Conservation (phyloP, 1,140 invertebrate genomes). For the Vollenhovia emeryi region DNA sequence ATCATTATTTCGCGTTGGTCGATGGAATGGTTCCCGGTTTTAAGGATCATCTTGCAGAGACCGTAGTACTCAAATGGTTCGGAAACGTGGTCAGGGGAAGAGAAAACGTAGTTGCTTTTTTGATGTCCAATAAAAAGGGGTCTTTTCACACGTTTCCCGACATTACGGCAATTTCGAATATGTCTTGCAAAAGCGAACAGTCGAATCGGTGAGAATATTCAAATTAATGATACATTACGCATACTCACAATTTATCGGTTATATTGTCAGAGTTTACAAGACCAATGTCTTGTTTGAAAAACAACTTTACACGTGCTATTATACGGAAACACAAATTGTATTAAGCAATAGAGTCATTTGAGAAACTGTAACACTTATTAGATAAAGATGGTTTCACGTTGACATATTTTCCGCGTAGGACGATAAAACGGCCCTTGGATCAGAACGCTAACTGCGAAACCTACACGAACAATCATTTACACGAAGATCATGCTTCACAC, state of each 20-base stretch:
- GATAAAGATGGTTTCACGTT: not conserved
- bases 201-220: slow-evolving; percentile 41
- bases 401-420: slow-evolving; percentile 8
- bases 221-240: not conserved
- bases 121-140: slow-evolving; percentile 73
- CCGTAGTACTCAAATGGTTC: slow-evolving; percentile 81
- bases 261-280: not conserved
- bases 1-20: slow-evolving; percentile 76
- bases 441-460: not conserved
- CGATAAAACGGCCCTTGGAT: not conserved
- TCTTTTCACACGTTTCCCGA: slow-evolving; percentile 73
- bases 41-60: slow-evolving; percentile 73
- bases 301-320: not conserved
- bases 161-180: slow-evolving; percentile 66
- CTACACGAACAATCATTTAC: not conserved
- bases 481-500: not conserved
- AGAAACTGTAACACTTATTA: not conserved
- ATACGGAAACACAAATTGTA: not conserved
- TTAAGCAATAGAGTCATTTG: slow-evolving; percentile 26
- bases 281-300: not conserved
- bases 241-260: not conserved
- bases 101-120: slow-evolving; percentile 74
- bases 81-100: slow-evolving; percentile 76
- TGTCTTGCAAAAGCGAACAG: slow-evolving; percentile 60
- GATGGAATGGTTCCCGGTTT: slow-evolving; percentile 76